Evolutionary conservation across 2,113 vertebrate genomes (phyloP).

Genomic region (Piaya cayana): DNA sequence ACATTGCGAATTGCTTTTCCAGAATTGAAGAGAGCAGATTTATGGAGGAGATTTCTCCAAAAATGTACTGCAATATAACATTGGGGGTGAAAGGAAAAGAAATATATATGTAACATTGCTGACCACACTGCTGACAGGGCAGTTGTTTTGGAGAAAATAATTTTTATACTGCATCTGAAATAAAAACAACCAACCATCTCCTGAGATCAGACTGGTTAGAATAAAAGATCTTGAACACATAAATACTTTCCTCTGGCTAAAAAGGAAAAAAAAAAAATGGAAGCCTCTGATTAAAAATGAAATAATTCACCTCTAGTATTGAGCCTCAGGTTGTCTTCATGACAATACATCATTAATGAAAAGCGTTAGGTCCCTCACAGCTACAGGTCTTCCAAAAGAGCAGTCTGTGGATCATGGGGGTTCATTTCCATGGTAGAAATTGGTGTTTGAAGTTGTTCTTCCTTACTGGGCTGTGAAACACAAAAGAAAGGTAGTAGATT

Average conservation of each 20-base stretch:
- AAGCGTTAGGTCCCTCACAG: background rate
- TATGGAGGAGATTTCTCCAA: slow-evolving; percentile 32
- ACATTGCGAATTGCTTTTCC: slow-evolving; percentile 39
- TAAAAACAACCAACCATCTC: background rate
- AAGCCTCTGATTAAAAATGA: background rate
- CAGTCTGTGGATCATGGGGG: background rate
- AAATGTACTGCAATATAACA: slow-evolving; percentile 33
- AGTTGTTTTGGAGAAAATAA: slow-evolving; percentile 33
- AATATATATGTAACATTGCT: slow-evolving; percentile 31
- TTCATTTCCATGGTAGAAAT: background rate
- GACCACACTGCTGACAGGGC: slow-evolving; percentile 52
- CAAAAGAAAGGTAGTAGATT: background rate
- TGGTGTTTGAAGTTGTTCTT: background rate
- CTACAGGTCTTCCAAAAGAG: background rate
- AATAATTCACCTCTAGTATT: background rate
- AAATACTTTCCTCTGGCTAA: background rate
- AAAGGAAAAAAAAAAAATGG: background rate
- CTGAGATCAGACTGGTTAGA: background rate
- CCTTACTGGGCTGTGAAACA: background rate
- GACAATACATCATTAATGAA: background rate
- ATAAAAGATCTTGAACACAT: background rate
- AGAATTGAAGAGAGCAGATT: slow-evolving; percentile 42
- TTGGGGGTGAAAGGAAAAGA: background rate
- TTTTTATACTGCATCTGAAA: background rate
- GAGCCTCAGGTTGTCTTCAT: background rate